Conservation (phyloP, 2,888 invertebrate genomes). For the Diaprepes abbreviatus region DNA sequence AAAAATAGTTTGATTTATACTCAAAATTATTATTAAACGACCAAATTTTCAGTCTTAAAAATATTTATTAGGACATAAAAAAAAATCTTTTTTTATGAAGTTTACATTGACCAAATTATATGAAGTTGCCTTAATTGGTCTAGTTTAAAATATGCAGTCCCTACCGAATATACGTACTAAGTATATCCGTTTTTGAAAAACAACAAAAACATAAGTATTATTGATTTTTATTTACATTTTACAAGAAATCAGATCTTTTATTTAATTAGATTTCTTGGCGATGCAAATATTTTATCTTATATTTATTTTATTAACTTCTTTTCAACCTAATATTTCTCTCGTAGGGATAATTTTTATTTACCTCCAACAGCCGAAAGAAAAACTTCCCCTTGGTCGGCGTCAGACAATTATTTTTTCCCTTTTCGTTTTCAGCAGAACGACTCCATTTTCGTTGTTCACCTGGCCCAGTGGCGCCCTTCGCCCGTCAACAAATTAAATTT, state of each 20-base stretch:
- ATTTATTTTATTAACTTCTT: not conserved
- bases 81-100: too few species aligned
- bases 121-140: too few species aligned
- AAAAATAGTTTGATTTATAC: too few species aligned
- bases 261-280: not conserved
- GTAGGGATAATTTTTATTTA: not conserved
- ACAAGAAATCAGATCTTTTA: not conserved
- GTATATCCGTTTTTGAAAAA: too few species aligned
- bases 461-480: slow-evolving; percentile 32
- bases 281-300: not conserved
- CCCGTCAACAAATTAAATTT: slow-evolving; percentile 29
- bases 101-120: too few species aligned
- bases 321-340: slow-evolving; percentile 1
- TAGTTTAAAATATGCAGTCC: too few species aligned
- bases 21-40: too few species aligned
- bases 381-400: slow-evolving; percentile 12
- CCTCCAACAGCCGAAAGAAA: not conserved
- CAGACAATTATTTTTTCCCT: slow-evolving; percentile 34
- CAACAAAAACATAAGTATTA: too few species aligned
- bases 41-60: too few species aligned
- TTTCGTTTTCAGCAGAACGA: slow-evolving; percentile 27
- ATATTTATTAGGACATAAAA: too few species aligned
- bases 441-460: slow-evolving; percentile 17
- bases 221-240: too few species aligned
- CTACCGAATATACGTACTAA: too few species aligned